Percentiles rank a stretch among this genome's conserved stretches.
These are phyloP conservation scores for Lethenteron camtschaticum DNA, from an alignment of 2,113 vertebrate genomes.

Conservation along the genomic window DNA sequence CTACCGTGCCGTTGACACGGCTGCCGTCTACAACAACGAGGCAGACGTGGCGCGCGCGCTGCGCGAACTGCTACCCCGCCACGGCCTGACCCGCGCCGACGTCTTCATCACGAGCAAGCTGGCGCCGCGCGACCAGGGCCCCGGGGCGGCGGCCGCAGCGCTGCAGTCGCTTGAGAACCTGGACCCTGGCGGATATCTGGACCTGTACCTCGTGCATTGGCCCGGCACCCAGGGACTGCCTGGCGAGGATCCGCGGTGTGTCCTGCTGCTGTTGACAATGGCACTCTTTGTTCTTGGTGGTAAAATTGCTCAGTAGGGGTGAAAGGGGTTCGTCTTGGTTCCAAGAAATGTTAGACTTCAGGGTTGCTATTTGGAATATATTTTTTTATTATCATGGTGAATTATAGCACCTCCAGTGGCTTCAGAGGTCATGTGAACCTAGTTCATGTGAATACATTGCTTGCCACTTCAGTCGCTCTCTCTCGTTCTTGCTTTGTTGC, in stretches of 20 bases:
- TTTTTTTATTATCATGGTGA: too few relatives aligned
- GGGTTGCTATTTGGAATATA: too few relatives aligned
- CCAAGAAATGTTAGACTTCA: too few relatives aligned
- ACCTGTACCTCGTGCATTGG: constrained; percentile 50
- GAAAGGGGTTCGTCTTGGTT: too few relatives aligned
- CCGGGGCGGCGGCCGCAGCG: constrained; percentile 20
- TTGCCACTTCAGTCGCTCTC: too few relatives aligned
- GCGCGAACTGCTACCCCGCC: constrained; percentile 25
- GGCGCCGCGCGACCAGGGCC: constrained; percentile 31
- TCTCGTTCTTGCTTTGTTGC: too few relatives aligned
- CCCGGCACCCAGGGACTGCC: constrained; percentile 33
- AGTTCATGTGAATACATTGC: too few relatives aligned
- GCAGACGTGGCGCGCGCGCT: constrained; percentile 25
- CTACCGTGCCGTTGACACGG: constrained; percentile 40
- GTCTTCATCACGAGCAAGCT: constrained; percentile 43
- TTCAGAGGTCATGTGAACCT: too few relatives aligned
- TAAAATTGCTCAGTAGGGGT: too few relatives aligned
- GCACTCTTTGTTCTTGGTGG: too few relatives aligned
- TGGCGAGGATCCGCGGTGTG: constrained; percentile 18
- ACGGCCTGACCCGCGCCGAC: constrained; percentile 26
- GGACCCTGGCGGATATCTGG: constrained; percentile 27
- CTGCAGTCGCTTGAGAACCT: constrained; percentile 27
- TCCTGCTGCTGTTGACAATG: too few relatives aligned
- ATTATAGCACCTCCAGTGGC: too few relatives aligned
- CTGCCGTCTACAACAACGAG: constrained; percentile 38